These are phyloP conservation scores for Sialia sialis DNA, from an alignment of 2,113 vertebrate species.

Conservation along the genomic window DNA sequence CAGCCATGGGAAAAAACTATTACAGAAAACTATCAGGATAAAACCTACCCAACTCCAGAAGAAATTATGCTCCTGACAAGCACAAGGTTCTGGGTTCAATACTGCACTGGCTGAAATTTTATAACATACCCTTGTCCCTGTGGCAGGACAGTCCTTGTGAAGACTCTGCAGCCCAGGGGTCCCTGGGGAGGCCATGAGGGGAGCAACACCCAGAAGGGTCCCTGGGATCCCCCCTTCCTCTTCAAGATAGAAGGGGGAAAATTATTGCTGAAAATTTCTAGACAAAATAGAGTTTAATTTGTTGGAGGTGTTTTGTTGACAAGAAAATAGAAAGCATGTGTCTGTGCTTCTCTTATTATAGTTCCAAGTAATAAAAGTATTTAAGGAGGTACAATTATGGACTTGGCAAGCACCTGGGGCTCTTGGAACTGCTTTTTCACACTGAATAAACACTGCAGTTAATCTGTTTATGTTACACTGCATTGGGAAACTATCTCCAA, in stretches of 20 bases:
- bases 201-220: not conserved
- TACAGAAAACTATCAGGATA: too few relatives aligned
- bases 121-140: not conserved
- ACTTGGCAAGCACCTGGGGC: conserved; percentile 81
- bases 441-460: conserved; percentile 80
- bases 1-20: not conserved
- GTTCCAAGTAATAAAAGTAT: conserved; percentile 81
- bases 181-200: too few relatives aligned
- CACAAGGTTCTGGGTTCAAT: not conserved
- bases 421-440: conserved; percentile 80
- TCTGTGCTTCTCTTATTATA: conserved; percentile 72
- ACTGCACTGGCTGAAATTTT: not conserved
- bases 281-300: conserved; percentile 77
- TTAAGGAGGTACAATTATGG: conserved; percentile 84
- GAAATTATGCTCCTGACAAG: not conserved
- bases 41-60: not conserved
- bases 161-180: not conserved
- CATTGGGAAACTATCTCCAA: conserved; percentile 72
- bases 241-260: not conserved
- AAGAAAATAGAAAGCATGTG: conserved; percentile 80
- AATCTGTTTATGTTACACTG: conserved; percentile 76
- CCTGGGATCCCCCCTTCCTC: not conserved
- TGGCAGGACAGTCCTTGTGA: not conserved
- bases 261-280: conserved; percentile 49
- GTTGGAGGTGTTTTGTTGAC: conserved; percentile 81